Evolutionary conservation across 2,113 vertebrate species (phyloP).

Genomic region (Myotis lucifugus): DNA sequence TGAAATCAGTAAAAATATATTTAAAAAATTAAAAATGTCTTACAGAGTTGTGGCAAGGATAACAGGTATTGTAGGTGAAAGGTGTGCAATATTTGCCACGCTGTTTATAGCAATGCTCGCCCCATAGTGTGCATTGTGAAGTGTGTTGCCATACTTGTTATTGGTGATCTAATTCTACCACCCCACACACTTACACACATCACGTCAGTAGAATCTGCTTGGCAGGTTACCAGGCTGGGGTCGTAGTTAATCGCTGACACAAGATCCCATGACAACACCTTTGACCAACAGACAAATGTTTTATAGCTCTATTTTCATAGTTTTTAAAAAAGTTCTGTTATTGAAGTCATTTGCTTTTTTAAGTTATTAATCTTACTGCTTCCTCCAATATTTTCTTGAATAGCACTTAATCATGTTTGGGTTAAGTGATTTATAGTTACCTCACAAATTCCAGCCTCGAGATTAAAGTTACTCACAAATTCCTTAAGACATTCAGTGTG

Average conservation of each 20-base stretch:
- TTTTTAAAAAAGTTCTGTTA: not conserved
- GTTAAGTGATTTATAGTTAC: slow-evolving; percentile 59
- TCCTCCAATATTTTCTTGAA: slow-evolving; percentile 51
- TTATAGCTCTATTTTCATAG: slow-evolving; percentile 56
- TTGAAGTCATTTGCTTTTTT: slow-evolving; percentile 64
- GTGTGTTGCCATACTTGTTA: slow-evolving; percentile 7
- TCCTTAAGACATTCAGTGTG: slow-evolving; percentile 34
- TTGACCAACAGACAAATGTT: not conserved
- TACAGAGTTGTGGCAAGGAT: not conserved
- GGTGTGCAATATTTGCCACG: not conserved
- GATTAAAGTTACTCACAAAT: slow-evolving; percentile 56
- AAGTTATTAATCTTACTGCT: slow-evolving; percentile 66
- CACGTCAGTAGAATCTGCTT: not conserved
- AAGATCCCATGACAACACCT: slow-evolving; percentile 2
- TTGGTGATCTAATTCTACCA: not conserved
- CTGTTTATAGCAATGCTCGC: not conserved
- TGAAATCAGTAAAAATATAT: too few relatives aligned
- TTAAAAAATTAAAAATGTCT: not conserved
- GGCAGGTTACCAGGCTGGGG: not conserved
- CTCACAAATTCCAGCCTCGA: slow-evolving; percentile 60
- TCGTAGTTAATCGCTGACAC: not conserved
- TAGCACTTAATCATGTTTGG: slow-evolving; percentile 54
- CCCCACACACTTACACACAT: not conserved
- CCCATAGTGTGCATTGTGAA: not conserved
- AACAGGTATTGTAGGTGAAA: not conserved